Percentiles rank a stretch among this genome's conserved stretches.
Evolutionary conservation across 64 coral and sea anemone species (phyloP).

Genomic region (Montipora efflorescens): DNA sequence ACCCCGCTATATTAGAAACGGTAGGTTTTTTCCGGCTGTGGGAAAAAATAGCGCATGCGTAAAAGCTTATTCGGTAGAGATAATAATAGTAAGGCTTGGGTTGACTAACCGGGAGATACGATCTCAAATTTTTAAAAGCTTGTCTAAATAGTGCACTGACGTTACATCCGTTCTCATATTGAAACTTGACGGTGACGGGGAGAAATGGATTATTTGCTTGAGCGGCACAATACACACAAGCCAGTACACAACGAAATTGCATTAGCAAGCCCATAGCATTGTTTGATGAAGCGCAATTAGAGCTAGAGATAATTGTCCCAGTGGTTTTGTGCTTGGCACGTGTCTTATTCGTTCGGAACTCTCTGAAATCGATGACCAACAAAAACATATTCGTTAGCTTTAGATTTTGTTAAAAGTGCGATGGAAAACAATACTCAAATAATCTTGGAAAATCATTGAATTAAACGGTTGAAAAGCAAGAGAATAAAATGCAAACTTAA

Average conservation of each 20-base stretch:
- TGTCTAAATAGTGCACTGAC: conserved; percentile 38
- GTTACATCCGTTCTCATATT: conserved; percentile 41
- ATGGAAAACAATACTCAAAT: conserved; percentile 16
- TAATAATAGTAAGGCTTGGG: conserved; percentile 10
- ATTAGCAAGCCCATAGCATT: conserved; percentile 52
- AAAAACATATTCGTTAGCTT: conserved; percentile 17
- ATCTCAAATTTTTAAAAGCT: conserved; percentile 47
- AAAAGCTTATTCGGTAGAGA: not conserved
- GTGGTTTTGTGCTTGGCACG: conserved; percentile 53
- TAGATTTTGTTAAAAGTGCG: not conserved
- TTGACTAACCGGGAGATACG: conserved; percentile 7
- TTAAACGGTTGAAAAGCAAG: not conserved
- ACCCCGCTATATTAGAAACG: not conserved
- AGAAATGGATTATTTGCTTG: conserved; percentile 61
- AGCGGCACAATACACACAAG: conserved; percentile 35
- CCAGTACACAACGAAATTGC: conserved; percentile 58
- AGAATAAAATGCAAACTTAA: not conserved
- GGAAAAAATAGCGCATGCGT: conserved; percentile 29
- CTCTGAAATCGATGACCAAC: conserved; percentile 43
- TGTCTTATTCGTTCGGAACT: conserved; percentile 31
- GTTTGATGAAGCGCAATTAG: conserved; percentile 59
- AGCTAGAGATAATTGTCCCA: conserved; percentile 51
- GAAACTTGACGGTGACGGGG: conserved; percentile 29
- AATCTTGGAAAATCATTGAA: not conserved
- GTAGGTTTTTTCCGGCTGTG: not conserved